These are phyloP conservation scores for Sapajus apella DNA, from an alignment of 2,113 vertebrate species.

Conservation along the genomic window DNA sequence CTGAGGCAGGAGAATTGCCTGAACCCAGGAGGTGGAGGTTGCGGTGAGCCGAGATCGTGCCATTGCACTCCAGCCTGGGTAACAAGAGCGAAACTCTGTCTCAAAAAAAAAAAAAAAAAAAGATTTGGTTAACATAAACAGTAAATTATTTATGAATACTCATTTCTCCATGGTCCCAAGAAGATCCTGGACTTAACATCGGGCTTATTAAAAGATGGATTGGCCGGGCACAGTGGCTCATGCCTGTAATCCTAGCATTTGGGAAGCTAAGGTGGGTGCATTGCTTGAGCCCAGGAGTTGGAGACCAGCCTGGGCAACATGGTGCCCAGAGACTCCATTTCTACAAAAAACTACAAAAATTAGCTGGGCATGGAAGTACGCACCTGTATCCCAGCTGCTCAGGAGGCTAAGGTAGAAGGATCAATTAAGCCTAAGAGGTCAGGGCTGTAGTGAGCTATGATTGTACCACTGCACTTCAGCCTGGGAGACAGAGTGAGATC, in stretches of 20 bases:
- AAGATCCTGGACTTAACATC: conserved; percentile 11
- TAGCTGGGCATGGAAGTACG: not conserved
- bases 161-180: not conserved
- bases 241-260: not conserved
- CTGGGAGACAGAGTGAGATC: not conserved
- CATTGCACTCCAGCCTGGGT: too few species aligned
- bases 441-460: not conserved
- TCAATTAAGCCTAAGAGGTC: not conserved
- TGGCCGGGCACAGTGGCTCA: not conserved
- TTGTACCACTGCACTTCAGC: not conserved
- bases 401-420: not conserved
- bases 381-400: not conserved
- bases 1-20: too few species aligned
- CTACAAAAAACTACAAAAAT: not conserved
- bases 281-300: not conserved
- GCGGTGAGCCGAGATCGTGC: too few species aligned
- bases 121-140: conserved; percentile 26
- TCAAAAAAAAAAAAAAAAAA: too few species aligned
- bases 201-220: not conserved
- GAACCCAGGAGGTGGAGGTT: too few species aligned
- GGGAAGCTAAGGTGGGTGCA: not conserved
- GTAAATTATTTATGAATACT: conserved; percentile 17
- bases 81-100: too few species aligned
- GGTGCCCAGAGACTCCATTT: not conserved
- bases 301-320: not conserved